Evolutionary conservation across 1,140 invertebrate species (phyloP), one percentile per base, ranked within the genome.

Genomic region (Ectropis grisescens): DNA sequence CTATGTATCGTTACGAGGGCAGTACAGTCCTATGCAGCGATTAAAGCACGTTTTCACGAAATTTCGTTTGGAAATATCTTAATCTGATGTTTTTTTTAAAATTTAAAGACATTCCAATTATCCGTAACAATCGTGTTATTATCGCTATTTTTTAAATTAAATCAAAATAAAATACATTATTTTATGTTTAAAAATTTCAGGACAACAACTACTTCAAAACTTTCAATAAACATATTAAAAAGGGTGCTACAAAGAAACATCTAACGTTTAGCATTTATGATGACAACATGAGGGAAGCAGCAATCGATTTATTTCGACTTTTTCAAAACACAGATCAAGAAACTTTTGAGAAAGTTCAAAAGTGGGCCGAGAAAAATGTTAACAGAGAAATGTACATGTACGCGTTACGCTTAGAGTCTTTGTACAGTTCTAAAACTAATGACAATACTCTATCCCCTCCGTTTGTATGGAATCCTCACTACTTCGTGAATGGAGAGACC

Each of bases 201-300:
- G 45, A 59, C 10, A 64, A 58, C 48, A 45, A 58, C 36, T 33
- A 64, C 33, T 68, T 51, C 14, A 41, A 50, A 35, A 43, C 37
- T 12, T 55, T 76, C 12, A 48, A 40, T 22, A 31, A 48, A 11
- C 53, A 58, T 25, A 23, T 76, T 2, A 44, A 60, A 45, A 62
- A 61, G 28, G 69, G 69, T 22, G 42, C 48, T 23, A 56, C 54
- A 7, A 39, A 45, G 23, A 72, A 70, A 40, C 50, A 54, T 1
- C 40, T 68, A 12, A 71, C 59, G n/a, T 80, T 80, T 38, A 80
- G 56, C 22, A 59, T 80, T 24, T 80, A 74, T 22, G 57, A 80
- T 28, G 66, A 75, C 26, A 51, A 64, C 16, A 66, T 68, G 57
- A 66, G 61, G 49, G 57, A 71, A 44, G 59, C 64, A 11, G 47